Evolutionary conservation across 2,113 vertebrate species (phyloP).

Genomic region (Miniopterus natalensis): DNA sequence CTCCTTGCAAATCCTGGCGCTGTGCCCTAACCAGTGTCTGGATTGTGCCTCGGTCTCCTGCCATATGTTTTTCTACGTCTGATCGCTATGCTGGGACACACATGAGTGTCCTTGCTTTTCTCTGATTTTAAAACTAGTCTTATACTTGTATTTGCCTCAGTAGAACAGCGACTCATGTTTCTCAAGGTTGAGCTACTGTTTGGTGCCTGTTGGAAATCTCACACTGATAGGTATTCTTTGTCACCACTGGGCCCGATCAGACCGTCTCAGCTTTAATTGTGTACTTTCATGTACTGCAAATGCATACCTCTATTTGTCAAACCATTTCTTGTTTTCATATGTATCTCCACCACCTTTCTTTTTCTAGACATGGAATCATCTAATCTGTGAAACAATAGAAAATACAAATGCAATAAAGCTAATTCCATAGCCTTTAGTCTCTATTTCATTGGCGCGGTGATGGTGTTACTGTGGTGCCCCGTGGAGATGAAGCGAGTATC

Average conservation of each 20-base stretch:
- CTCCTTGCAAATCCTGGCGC: neutral
- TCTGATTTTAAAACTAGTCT: neutral
- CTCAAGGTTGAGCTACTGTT: neutral
- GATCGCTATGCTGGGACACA: accelerated
- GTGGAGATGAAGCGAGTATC: neutral
- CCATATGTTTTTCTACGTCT: neutral
- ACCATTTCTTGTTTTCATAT: neutral
- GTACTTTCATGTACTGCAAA: neutral
- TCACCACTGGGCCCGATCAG: neutral
- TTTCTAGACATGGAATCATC: neutral
- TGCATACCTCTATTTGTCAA: neutral
- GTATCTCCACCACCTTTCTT: neutral
- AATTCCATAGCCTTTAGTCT: neutral
- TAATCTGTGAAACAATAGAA: neutral
- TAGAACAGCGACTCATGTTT: neutral
- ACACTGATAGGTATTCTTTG: accelerated
- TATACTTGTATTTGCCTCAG: neutral
- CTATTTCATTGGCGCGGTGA: neutral
- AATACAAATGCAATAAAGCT: neutral
- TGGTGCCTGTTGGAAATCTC: neutral
- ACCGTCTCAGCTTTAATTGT: neutral
- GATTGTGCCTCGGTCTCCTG: accelerated
- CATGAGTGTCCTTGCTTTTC: neutral
- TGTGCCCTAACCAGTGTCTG: neutral
- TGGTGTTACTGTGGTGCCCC: accelerated